Percentiles rank a stretch among this genome's conserved stretches.
phyloP scores from a whole-genome alignment of 2,797 vertebrate species.

The Amblyraja radiata region DNA sequence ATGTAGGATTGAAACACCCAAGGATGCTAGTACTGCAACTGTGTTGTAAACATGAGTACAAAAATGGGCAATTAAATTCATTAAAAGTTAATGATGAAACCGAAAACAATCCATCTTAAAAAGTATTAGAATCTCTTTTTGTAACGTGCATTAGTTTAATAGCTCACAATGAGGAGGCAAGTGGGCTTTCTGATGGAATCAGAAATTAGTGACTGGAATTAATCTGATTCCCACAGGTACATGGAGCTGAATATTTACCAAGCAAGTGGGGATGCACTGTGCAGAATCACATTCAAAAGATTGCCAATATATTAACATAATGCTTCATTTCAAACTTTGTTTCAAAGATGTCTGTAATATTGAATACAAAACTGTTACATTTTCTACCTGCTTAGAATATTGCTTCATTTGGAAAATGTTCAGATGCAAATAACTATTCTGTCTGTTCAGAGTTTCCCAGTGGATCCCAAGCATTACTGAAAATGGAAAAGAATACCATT shows the following conservation, averaged over 20 bases:
- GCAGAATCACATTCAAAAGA: not conserved
- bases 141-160: not conserved
- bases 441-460: slow-evolving; percentile 59
- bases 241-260: not conserved
- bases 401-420: not conserved
- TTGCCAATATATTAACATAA: not conserved
- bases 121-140: not conserved
- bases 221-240: not conserved
- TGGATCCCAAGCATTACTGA: slow-evolving; percentile 66
- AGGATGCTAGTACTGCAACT: not conserved
- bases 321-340: not conserved
- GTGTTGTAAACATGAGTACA: not conserved
- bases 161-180: not conserved
- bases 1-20: not conserved
- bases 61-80: not conserved
- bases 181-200: not conserved
- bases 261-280: not conserved
- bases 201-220: not conserved
- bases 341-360: not conserved
- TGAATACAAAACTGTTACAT: not conserved
- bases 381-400: not conserved
- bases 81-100: not conserved
- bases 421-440: not conserved
- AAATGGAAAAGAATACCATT: slow-evolving; percentile 60
- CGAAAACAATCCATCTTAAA: not conserved